phyloP scores from a whole-genome alignment of 2,113 vertebrate genomes.

The Notechis scutatus region DNA sequence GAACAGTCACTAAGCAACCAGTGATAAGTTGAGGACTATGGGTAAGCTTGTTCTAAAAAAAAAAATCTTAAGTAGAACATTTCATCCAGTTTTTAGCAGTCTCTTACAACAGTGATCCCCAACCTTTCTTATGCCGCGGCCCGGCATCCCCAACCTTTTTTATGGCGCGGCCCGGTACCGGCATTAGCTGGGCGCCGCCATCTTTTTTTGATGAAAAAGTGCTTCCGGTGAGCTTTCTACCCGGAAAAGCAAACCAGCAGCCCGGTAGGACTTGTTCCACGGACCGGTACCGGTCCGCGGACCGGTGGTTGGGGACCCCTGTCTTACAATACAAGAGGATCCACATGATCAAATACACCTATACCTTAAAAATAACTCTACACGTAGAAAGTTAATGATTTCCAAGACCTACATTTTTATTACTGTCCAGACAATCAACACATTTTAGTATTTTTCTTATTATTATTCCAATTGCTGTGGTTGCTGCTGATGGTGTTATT shows the following conservation, averaged over 20 bases:
- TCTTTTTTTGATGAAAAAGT: too few species aligned
- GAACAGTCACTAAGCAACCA: neutral
- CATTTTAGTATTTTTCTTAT: neutral
- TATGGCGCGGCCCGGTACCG: too few species aligned
- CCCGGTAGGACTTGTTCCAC: too few species aligned
- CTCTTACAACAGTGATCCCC: too few species aligned
- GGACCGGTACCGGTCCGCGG: too few species aligned
- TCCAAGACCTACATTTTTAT: neutral
- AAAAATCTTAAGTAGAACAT: neutral
- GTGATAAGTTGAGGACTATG: neutral
- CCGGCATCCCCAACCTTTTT: too few species aligned
- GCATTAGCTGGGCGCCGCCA: too few species aligned
- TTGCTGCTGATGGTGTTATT: neutral
- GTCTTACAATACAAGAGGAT: neutral
- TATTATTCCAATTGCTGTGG: neutral
- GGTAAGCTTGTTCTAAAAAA: neutral
- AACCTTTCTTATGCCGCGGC: too few species aligned
- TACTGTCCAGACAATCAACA: neutral
- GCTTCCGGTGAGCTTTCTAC: too few species aligned
- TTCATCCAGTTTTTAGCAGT: neutral
- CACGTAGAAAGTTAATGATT: neutral
- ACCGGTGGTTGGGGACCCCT: too few species aligned
- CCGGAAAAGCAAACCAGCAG: too few species aligned
- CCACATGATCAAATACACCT: neutral
- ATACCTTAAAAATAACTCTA: neutral